A percentile compares a stretch with the other conserved stretches of the same genome.
phyloP scores from a whole-genome alignment of 2,888 invertebrate species.

The Pollenia labialis region DNA sequence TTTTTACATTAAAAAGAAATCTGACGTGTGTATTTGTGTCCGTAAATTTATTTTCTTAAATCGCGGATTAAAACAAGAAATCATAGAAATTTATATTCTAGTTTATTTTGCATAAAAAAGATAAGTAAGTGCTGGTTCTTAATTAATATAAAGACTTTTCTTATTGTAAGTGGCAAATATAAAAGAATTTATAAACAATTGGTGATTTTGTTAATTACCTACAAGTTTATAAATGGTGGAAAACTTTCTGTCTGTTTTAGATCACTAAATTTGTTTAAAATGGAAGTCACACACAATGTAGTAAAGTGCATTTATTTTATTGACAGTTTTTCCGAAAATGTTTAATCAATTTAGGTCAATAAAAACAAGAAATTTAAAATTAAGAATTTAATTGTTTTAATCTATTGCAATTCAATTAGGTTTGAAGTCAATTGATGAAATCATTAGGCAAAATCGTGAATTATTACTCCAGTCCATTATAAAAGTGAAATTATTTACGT shows the following conservation, averaged over 20 bases:
- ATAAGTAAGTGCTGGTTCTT: slow-evolving; percentile 26
- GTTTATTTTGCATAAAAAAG: slow-evolving; percentile 13
- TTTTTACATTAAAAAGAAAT: slow-evolving; percentile 15
- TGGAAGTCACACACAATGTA: neutral
- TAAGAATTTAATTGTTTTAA: slow-evolving; percentile 12
- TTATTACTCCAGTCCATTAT: neutral
- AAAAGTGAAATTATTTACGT: slow-evolving; percentile 46
- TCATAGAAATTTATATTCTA: slow-evolving; percentile 30
- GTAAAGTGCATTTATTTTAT: slow-evolving; percentile 15
- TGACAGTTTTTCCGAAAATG: slow-evolving; percentile 14
- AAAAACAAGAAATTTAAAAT: slow-evolving; percentile 31
- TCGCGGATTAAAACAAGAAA: slow-evolving; percentile 47
- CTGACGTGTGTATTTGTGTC: slow-evolving; percentile 69
- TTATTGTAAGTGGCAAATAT: neutral
- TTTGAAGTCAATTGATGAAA: neutral
- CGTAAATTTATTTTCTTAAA: slow-evolving; percentile 59
- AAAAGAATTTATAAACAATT: neutral
- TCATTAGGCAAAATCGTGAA: slow-evolving; percentile 1
- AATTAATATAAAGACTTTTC: too few species aligned
- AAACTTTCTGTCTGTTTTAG: neutral
- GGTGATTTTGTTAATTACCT: slow-evolving; percentile 7
- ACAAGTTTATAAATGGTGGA: slow-evolving; percentile 4
- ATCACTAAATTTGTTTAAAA: neutral
- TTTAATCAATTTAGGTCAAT: slow-evolving; percentile 50
- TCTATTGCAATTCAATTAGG: slow-evolving; percentile 27